Evolutionary conservation across 2,797 vertebrate genomes (phyloP).

Genomic region (Poecilia wingei): DNA sequence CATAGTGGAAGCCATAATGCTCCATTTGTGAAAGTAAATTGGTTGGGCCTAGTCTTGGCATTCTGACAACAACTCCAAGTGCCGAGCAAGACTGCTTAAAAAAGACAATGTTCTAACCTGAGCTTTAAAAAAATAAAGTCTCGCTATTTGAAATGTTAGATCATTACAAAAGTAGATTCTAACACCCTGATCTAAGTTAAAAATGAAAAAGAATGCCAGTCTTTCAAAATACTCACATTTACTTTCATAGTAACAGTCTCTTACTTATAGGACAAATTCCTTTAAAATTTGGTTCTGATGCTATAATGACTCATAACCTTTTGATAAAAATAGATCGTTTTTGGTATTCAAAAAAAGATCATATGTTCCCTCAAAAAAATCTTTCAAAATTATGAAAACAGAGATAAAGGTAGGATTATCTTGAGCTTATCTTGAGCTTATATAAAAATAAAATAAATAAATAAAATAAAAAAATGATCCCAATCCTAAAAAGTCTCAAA

Average conservation of each 20-base stretch:
- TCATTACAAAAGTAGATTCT: not conserved
- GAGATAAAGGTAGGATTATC: not conserved
- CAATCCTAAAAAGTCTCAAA: too few species aligned
- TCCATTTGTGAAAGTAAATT: too few species aligned
- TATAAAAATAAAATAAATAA: too few species aligned
- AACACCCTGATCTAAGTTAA: not conserved
- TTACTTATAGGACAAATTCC: not conserved
- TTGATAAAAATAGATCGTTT: not conserved
- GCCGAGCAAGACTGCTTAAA: too few species aligned
- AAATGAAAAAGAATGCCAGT: not conserved
- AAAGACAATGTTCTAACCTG: too few species aligned
- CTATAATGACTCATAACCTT: not conserved
- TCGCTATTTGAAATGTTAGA: not conserved
- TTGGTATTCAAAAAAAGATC: not conserved
- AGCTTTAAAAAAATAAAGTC: too few species aligned
- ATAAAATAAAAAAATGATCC: too few species aligned
- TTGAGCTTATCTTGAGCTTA: not conserved
- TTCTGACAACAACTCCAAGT: too few species aligned
- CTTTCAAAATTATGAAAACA: not conserved
- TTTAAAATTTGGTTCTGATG: not conserved
- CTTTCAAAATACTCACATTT: not conserved
- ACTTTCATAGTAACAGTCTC: not conserved
- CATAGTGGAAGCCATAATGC: too few species aligned
- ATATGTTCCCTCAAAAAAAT: not conserved
- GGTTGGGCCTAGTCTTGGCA: too few species aligned